Percentiles rank a stretch among this genome's conserved stretches.
These are phyloP conservation scores for Xenops minutus DNA, from an alignment of 2,797 vertebrate species.

Conservation along the genomic window DNA sequence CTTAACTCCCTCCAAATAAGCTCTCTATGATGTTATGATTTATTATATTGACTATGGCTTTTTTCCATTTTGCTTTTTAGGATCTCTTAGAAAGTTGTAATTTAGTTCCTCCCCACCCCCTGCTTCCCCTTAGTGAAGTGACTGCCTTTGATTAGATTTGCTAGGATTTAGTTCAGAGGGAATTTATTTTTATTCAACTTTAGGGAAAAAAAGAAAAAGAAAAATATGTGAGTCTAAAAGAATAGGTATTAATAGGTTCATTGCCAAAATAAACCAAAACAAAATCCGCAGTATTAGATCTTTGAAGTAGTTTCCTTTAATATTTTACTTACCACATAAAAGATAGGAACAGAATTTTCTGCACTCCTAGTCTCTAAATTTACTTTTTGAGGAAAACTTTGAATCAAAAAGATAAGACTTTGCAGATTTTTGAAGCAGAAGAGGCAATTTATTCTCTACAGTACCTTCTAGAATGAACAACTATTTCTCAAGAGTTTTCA, in stretches of 20 bases:
- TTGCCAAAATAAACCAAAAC: conserved; percentile 37
- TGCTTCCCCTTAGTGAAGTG: conserved; percentile 18
- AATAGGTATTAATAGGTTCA: conserved; percentile 3
- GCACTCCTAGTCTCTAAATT: neutral
- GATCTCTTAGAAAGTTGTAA: conserved; percentile 47
- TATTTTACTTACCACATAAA: conserved; percentile 17
- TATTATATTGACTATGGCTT: conserved; percentile 52
- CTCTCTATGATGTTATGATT: conserved; percentile 40
- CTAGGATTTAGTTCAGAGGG: conserved; percentile 40
- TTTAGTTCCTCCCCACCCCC: conserved; percentile 44
- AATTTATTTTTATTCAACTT: conserved; percentile 56
- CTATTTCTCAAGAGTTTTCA: conserved; percentile 54
- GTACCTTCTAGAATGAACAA: conserved; percentile 31
- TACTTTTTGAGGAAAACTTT: conserved; percentile 21
- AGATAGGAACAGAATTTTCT: neutral
- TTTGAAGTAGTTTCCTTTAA: conserved; percentile 41
- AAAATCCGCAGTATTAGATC: neutral
- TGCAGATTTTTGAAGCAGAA: conserved; percentile 36
- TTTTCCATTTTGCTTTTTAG: conserved; percentile 59
- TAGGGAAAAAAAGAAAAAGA: neutral
- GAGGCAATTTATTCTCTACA: conserved; percentile 49
- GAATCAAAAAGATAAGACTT: conserved; percentile 48
- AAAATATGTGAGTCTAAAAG: neutral
- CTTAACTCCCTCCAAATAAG: conserved; percentile 53
- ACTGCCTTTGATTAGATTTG: conserved; percentile 58